These are phyloP conservation scores for Epinephelus lanceolatus DNA, from an alignment of 2,113 vertebrate species.

Conservation along the genomic window DNA sequence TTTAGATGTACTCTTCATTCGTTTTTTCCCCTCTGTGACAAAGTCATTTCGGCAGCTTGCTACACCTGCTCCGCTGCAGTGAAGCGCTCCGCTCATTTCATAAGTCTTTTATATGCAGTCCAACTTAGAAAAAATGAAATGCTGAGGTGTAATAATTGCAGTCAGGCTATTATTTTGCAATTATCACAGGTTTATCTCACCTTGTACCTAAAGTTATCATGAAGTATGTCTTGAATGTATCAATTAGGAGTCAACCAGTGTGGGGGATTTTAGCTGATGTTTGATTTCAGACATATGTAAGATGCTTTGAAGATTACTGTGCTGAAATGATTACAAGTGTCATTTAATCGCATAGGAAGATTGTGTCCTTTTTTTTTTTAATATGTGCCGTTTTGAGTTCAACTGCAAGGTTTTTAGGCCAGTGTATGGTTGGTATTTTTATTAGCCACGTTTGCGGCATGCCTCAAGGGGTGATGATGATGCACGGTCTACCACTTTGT, in stretches of 20 bases:
- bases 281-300: not conserved
- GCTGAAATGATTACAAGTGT: not conserved
- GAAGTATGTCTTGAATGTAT: slow-evolving; percentile 4
- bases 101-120: slow-evolving; percentile 49
- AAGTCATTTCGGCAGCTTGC: slow-evolving; percentile 71
- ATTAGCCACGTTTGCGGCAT: not conserved
- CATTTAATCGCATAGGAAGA: not conserved
- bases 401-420: not conserved
- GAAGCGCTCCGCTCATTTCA: slow-evolving; percentile 52
- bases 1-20: slow-evolving; percentile 79
- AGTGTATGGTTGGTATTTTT: not conserved
- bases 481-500: not conserved
- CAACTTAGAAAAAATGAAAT: slow-evolving; percentile 29
- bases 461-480: not conserved
- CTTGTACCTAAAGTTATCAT: slow-evolving; percentile 21
- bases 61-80: slow-evolving; percentile 67
- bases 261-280: not conserved
- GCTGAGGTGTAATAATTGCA: slow-evolving; percentile 39
- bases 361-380: not conserved
- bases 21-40: slow-evolving; percentile 71
- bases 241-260: not conserved
- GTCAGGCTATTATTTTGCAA: slow-evolving; percentile 42
- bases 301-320: not conserved
- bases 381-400: not conserved
- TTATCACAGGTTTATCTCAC: slow-evolving; percentile 49